Conservation (phyloP, 2,797 vertebrate genomes). For the Coregonus sp. region DNA sequence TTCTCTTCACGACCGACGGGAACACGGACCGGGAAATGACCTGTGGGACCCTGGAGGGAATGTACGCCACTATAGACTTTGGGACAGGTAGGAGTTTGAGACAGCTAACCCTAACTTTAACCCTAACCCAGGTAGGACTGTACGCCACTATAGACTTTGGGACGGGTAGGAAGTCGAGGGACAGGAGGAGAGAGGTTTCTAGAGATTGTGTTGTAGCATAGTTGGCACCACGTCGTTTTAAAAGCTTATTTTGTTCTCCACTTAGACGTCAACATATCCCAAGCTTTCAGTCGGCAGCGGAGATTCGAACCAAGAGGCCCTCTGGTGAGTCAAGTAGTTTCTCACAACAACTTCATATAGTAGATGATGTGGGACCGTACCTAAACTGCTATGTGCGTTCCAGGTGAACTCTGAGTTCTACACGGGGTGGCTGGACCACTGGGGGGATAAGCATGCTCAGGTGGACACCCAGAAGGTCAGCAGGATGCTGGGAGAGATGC, state of each 20-base stretch:
- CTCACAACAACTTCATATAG: background rate
- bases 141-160: slow-evolving; percentile 94
- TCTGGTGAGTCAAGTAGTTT: slow-evolving; percentile 76
- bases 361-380: background rate
- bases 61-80: slow-evolving; percentile 92
- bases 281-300: slow-evolving; percentile 85
- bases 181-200: no score
- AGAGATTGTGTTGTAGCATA: no score
- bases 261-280: slow-evolving; percentile 81
- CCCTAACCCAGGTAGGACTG: slow-evolving; percentile 65
- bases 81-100: slow-evolving; percentile 81
- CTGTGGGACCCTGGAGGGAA: slow-evolving; percentile 86
- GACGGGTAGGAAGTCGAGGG: slow-evolving; percentile 74
- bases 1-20: slow-evolving; percentile 94
- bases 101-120: no score
- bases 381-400: slow-evolving; percentile 10
- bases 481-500: slow-evolving; percentile 80
- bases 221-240: background rate
- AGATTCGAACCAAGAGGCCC: slow-evolving; percentile 85
- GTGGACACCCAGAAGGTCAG: slow-evolving; percentile 74
- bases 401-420: slow-evolving; percentile 99
- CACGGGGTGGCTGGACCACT: slow-evolving; percentile 98
- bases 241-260: slow-evolving; percentile 5
- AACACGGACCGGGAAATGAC: slow-evolving; percentile 77
- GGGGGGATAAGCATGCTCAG: slow-evolving; percentile 84